phyloP scores from a whole-genome alignment of 2,797 vertebrate species.

The Chrysocyon brachyurus region DNA sequence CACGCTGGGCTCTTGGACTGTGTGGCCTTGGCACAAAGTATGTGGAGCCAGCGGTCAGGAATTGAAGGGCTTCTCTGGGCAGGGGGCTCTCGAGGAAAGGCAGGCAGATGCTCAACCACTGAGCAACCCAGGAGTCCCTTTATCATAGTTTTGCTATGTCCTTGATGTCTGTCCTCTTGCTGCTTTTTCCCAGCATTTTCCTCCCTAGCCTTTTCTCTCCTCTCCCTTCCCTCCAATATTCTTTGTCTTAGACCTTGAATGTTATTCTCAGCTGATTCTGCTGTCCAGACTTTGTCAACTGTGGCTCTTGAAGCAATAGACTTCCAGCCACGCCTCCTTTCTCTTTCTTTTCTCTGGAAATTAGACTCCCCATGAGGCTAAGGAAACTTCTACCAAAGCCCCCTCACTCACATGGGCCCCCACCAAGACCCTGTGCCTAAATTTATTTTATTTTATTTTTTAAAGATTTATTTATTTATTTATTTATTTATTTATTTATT shows the following conservation, averaged over 20 bases:
- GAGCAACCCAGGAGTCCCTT: neutral
- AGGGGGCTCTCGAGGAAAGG: neutral
- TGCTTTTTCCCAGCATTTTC: neutral
- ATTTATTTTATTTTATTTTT: neutral
- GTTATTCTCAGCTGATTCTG: neutral
- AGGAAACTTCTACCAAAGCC: neutral
- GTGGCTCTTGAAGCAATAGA: neutral
- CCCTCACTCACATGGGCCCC: neutral
- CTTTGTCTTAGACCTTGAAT: neutral
- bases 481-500: too few relatives aligned
- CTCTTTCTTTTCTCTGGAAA: neutral
- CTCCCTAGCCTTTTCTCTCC: neutral
- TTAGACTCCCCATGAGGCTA: fast-evolving
- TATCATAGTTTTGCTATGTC: neutral
- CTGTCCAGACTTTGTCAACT: neutral
- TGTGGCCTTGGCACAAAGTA: neutral
- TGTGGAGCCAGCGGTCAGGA: neutral
- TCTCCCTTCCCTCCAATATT: neutral
- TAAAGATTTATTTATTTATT: too few relatives aligned
- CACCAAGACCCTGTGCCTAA: too few relatives aligned
- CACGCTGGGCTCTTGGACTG: neutral
- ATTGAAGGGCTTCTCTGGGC: neutral
- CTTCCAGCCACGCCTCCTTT: neutral
- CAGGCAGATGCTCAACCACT: neutral
- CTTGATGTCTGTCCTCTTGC: neutral